phyloP scores from a whole-genome alignment of 1,140 invertebrate species.

The Dendrolimus punctatus region DNA sequence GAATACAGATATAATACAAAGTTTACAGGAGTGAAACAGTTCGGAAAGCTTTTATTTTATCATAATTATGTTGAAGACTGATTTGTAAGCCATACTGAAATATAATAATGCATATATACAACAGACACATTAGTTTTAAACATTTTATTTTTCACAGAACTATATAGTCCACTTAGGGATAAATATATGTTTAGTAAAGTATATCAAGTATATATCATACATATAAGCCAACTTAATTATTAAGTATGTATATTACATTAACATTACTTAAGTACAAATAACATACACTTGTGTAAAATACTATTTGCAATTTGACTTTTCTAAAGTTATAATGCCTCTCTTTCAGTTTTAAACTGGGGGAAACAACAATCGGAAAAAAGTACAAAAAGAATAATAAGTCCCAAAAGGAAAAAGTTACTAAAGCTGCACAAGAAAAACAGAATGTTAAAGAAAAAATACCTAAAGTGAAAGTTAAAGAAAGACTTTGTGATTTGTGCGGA shows the following conservation, averaged over 20 bases:
- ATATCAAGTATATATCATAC: not conserved
- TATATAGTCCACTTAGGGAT: too few species aligned
- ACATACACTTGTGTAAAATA: too few species aligned
- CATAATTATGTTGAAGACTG: too few species aligned
- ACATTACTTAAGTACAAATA: not conserved
- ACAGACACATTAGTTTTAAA: too few species aligned
- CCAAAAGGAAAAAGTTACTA: conserved; percentile 10
- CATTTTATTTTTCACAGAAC: too few species aligned
- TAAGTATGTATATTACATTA: not conserved
- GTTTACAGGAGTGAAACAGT: too few species aligned
- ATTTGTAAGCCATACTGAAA: too few species aligned
- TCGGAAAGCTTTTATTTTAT: too few species aligned
- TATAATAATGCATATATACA: too few species aligned
- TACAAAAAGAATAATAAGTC: conserved; percentile 5
- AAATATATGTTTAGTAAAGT: too few species aligned
- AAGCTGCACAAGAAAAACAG: conserved; percentile 17
- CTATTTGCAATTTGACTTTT: too few species aligned
- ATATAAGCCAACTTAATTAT: not conserved
- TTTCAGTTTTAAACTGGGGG: conserved; percentile 24
- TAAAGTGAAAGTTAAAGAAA: conserved; percentile 13
- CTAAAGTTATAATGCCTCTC: conserved; percentile 6
- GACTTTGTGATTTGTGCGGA: conserved; percentile 55
- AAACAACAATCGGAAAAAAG: conserved; percentile 8
- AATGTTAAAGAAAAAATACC: conserved; percentile 4
- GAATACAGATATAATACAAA: too few species aligned